A percentile compares a stretch with the other conserved stretches of the same genome.
Conservation (phyloP, 2,888 invertebrate genomes). For the Crossocerus cetratus region DNA sequence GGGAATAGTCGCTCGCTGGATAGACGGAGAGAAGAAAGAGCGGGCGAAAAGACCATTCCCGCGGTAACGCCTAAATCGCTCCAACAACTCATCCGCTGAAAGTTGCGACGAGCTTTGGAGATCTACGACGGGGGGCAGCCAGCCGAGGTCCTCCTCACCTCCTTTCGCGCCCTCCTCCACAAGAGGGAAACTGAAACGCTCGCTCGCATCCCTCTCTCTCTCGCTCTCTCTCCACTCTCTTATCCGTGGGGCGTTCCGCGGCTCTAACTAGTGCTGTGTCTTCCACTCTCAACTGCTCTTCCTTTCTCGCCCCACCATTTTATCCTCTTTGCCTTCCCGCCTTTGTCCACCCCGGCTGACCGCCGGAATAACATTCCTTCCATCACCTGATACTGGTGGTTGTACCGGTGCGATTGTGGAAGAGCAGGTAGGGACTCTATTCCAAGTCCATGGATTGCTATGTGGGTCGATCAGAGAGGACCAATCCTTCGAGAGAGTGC, state of each 20-base stretch:
- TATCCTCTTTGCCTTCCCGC: constrained; percentile 14
- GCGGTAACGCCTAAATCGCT: constrained; percentile 75
- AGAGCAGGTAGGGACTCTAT: no score
- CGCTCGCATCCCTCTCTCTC: no score
- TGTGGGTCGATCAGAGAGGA: no score
- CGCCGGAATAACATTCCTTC: neutral
- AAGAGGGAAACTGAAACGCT: constrained; percentile 28
- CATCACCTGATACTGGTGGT: neutral
- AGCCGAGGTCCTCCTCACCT: constrained; percentile 34
- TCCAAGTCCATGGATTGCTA: no score
- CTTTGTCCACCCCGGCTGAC: neutral
- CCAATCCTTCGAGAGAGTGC: no score
- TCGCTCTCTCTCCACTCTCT: constrained; percentile 41
- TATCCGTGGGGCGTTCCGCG: constrained; percentile 32
- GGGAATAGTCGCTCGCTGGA: constrained; percentile 39
- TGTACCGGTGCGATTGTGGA: no score
- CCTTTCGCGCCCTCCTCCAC: constrained; percentile 38
- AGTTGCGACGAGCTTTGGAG: constrained; percentile 74
- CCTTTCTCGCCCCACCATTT: neutral
- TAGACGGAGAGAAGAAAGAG: constrained; percentile 39
- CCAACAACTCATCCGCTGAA: constrained; percentile 76
- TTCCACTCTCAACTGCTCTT: constrained; percentile 1
- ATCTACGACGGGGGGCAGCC: constrained; percentile 65
- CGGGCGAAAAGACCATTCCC: constrained; percentile 67
- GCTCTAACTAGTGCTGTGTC: constrained; percentile 15